Percentiles rank a stretch among this genome's conserved stretches.
These are phyloP conservation scores for Diplosoma virens DNA, from an alignment of 23 tunicate genomes.

Conservation along the genomic window DNA sequence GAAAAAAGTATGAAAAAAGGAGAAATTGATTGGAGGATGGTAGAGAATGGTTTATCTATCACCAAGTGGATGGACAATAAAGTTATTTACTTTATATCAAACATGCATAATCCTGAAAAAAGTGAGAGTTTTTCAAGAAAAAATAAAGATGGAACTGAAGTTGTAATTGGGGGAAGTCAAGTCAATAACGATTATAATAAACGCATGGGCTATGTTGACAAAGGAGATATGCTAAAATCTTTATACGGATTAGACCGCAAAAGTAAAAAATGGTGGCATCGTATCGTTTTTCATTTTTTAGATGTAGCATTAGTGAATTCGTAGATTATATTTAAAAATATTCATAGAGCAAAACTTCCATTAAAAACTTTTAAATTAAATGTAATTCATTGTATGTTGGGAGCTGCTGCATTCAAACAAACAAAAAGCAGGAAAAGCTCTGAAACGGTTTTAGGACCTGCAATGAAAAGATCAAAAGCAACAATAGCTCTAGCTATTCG, in stretches of 20 bases:
- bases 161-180: not conserved
- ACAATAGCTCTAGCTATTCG: not conserved
- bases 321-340: not conserved
- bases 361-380: not conserved
- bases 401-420: not conserved
- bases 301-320: conserved; percentile 9
- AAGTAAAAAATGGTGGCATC: conserved; percentile 32
- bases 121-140: not conserved
- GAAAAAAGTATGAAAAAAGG: conserved; percentile 19
- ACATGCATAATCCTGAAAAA: not conserved
- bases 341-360: not conserved
- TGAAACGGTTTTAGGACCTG: not conserved
- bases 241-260: conserved; percentile 3
- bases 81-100: conserved; percentile 2
- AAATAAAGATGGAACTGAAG: conserved; percentile 6
- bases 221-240: conserved; percentile 18
- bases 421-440: too few species aligned
- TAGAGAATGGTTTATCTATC: not conserved
- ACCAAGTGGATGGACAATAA: conserved; percentile 27
- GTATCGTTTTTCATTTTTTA: conserved; percentile 10
- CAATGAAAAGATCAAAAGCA: conserved; percentile 3
- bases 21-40: conserved; percentile 19
- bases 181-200: conserved; percentile 25
- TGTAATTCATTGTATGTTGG: not conserved
- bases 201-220: conserved; percentile 13